Conservation (phyloP, 2,113 vertebrate species). For the Hippoglossus stenolepis region DNA sequence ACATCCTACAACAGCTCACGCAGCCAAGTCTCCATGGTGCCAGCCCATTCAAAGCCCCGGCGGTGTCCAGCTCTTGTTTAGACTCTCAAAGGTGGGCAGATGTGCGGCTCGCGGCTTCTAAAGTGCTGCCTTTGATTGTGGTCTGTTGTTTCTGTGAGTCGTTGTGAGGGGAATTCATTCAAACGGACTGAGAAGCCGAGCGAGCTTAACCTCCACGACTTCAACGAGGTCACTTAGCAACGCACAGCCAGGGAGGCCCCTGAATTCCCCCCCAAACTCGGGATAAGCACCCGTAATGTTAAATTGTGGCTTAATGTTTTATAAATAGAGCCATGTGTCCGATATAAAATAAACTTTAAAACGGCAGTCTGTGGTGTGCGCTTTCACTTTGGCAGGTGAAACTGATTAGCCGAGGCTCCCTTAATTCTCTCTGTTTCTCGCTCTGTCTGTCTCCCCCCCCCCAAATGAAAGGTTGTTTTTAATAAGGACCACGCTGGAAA, state of each 20-base stretch:
- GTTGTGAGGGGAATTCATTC: conserved; percentile 40
- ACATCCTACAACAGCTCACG: conserved; percentile 13
- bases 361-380: conserved; percentile 56
- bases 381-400: conserved; percentile 73
- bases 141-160: conserved; percentile 47
- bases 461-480: conserved; percentile 75
- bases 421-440: conserved; percentile 53
- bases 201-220: conserved; percentile 52
- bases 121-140: conserved; percentile 52
- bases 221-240: conserved; percentile 44
- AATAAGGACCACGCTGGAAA: conserved; percentile 74
- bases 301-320: conserved; percentile 67
- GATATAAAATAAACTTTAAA: conserved; percentile 68
- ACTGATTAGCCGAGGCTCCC: conserved; percentile 71
- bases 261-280: conserved; percentile 28
- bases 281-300: conserved; percentile 51
- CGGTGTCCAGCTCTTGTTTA: conserved; percentile 34
- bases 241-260: conserved; percentile 37
- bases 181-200: conserved; percentile 42
- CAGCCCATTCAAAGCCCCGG: conserved; percentile 1
- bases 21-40: conserved; percentile 28
- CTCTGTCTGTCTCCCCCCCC: conserved; percentile 41
- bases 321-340: conserved; percentile 79
- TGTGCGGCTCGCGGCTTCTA: conserved; percentile 44
- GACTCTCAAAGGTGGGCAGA: conserved; percentile 53